Base-by-base conservation (phyloP, 2,888 invertebrate genomes). In the Acanthosepion lycidas region DNA sequence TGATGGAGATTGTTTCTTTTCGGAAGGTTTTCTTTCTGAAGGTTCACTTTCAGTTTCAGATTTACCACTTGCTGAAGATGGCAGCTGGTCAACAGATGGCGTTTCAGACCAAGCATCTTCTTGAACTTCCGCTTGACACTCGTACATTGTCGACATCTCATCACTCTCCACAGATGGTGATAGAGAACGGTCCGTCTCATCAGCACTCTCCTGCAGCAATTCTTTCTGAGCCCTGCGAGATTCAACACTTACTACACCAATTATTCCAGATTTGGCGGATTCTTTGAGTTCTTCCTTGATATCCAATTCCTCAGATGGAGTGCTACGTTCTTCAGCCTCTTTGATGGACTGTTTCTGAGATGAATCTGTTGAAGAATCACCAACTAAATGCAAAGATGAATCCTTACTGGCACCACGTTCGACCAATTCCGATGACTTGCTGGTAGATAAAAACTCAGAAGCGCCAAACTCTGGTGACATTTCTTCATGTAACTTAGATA, bases 121-220 rank as follows among this genome's bases (percentile, higher is more conserved):
- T 78, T 96, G 96, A 64, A 96, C 95, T 95, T 96, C 96, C 23
- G 95, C 95, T 78, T 96, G 96, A 94, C 96, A 95, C 94, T 96
- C 97, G 94, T 96, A 96, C 23, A 96, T 96, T 26, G 96, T 96
- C 91, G 96, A 96, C 92, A 97, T 94, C 33, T 96, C 96, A 94
- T 97, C 97, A 94, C 95, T 96, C 59, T 97, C 97, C 53, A 96
- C 95, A 9, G 97, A 97, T 78, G 97, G 97, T 12, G 97, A 97
- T 55, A 96, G 94, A 64, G 97, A 96, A 48, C 96, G 95, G 91
- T 97, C 97, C 92, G 95, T 96, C 94, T 97, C 97, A 95, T 97
- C 97, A 94, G 95, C 95, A 94, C 96, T 95, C 95, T 97, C 97
- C 94, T 96, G 96, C 49, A 97, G 94, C 15, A 97, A 95, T 95